Conservation (phyloP, 2,888 invertebrate species). For the Cryptus viduatorius region DNA sequence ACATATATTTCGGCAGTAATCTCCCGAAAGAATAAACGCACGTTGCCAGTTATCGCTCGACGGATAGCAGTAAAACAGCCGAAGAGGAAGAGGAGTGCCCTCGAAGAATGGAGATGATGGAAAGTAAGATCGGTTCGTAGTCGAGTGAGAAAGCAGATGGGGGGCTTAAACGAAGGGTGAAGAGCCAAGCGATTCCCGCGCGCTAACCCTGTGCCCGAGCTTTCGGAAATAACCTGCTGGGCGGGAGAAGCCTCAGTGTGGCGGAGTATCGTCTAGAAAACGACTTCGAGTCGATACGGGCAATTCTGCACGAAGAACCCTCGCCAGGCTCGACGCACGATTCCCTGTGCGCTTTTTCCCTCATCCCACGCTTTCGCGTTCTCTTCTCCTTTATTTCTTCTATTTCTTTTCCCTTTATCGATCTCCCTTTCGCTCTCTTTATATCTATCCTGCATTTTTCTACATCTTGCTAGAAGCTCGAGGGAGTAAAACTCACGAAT, state of each 20-base stretch:
- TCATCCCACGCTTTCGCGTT: slow-evolving; percentile 51
- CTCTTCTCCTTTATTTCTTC: slow-evolving; percentile 34
- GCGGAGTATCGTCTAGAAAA: slow-evolving; percentile 68
- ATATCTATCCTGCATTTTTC: slow-evolving; percentile 44
- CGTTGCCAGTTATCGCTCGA: slow-evolving; percentile 57
- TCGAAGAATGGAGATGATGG: slow-evolving; percentile 43
- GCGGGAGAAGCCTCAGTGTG: slow-evolving; percentile 47
- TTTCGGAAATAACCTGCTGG: slow-evolving; percentile 67
- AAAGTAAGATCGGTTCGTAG: slow-evolving; percentile 38
- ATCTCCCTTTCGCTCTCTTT: slow-evolving; percentile 23
- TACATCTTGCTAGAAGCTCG: slow-evolving; percentile 35
- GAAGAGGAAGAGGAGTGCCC: slow-evolving; percentile 34
- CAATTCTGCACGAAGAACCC: slow-evolving; percentile 66
- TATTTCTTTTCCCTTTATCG: slow-evolving; percentile 13
- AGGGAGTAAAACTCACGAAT: slow-evolving; percentile 56
- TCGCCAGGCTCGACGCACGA: slow-evolving; percentile 55
- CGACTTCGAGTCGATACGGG: slow-evolving; percentile 73
- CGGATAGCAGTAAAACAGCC: slow-evolving; percentile 17
- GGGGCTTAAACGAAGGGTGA: slow-evolving; percentile 45
- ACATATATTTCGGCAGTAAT: slow-evolving; percentile 4
- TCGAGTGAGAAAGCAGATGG: slow-evolving; percentile 29
- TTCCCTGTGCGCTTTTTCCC: slow-evolving; percentile 66
- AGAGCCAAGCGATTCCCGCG: slow-evolving; percentile 19
- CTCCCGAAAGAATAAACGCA: slow-evolving; percentile 40
- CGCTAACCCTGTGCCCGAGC: slow-evolving; percentile 58